Percentiles rank a stretch among this genome's conserved stretches.
Evolutionary conservation across 2,888 invertebrate species (phyloP).

Genomic region (Meganola albula): DNA sequence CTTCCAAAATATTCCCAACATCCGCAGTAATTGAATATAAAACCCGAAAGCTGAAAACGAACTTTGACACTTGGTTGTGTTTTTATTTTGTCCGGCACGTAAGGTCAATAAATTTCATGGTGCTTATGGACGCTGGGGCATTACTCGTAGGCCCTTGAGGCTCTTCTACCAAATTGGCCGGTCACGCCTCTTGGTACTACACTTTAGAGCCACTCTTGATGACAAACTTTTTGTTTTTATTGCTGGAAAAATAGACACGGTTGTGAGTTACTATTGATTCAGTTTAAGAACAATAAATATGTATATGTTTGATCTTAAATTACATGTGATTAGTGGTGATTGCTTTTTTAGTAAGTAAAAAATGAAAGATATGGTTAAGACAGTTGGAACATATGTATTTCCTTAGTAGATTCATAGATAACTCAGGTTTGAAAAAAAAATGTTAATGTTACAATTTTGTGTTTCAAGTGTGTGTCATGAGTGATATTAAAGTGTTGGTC

Average conservation of each 20-base stretch:
- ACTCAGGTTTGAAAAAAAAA: too few species aligned
- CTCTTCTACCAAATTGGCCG: conserved; percentile 52
- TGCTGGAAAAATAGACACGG: conserved; percentile 33
- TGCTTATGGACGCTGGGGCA: conserved; percentile 59
- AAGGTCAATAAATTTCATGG: conserved; percentile 65
- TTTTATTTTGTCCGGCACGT: conserved; percentile 59
- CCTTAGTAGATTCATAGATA: too few species aligned
- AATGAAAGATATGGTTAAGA: too few species aligned
- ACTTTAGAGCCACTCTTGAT: conserved; percentile 28
- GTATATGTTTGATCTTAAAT: too few species aligned
- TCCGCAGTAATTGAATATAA: conserved; percentile 32
- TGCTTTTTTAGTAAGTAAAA: too few species aligned
- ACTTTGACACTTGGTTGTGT: conserved; percentile 56
- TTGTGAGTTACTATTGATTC: conserved; percentile 27
- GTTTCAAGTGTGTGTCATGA: too few species aligned
- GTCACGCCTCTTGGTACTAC: conserved; percentile 44
- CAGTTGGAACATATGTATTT: too few species aligned
- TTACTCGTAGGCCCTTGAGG: conserved; percentile 46
- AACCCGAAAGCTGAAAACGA: conserved; percentile 29
- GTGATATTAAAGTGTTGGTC: too few species aligned
- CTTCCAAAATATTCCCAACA: conserved; percentile 19
- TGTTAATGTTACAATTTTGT: too few species aligned
- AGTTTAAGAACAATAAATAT: too few species aligned
- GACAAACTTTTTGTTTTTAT: conserved; percentile 33
- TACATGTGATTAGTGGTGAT: too few species aligned